Evolutionary conservation across 1,140 invertebrate genomes (phyloP).

Genomic region (Lethrus apterus): DNA sequence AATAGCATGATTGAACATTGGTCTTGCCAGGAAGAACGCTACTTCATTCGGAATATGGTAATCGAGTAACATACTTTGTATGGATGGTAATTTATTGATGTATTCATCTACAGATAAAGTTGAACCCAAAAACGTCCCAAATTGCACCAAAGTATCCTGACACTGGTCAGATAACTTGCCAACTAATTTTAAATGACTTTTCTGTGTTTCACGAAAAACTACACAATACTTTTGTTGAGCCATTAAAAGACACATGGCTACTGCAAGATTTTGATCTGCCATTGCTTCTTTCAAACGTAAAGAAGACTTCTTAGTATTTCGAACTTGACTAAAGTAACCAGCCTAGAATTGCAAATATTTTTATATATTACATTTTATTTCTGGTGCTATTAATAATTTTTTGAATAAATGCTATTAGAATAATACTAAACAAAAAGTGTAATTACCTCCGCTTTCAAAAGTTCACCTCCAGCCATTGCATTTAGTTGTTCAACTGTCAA

Average conservation of each 20-base stretch:
- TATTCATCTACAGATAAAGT: conserved; percentile 94
- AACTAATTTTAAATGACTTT: conserved; percentile 87
- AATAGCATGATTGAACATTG: conserved; percentile 84
- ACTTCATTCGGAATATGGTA: conserved; percentile 94
- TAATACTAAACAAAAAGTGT: conserved; percentile 9
- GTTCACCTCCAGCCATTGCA: conserved; percentile 92
- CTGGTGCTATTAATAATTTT: not conserved
- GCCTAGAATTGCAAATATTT: conserved; percentile 48
- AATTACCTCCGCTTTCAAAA: conserved; percentile 82
- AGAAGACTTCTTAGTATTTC: conserved; percentile 95
- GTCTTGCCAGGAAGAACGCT: conserved; percentile 91
- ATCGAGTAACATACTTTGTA: conserved; percentile 82
- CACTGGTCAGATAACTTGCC: conserved; percentile 81
- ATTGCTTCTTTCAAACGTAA: conserved; percentile 93
- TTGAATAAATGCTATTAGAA: not conserved
- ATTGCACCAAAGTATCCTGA: conserved; percentile 97
- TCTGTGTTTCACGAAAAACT: conserved; percentile 77
- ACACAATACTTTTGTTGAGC: conserved; percentile 95
- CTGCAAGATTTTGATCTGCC: conserved; percentile 77
- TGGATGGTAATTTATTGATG: conserved; percentile 76
- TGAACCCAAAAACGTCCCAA: conserved; percentile 90
- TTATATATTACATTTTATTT: not conserved
- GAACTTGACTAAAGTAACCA: conserved; percentile 93
- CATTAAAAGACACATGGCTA: conserved; percentile 89
- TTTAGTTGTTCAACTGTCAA: conserved; percentile 94